phyloP scores from a whole-genome alignment of 2,797 vertebrate species.

The Ceryle rudis region DNA sequence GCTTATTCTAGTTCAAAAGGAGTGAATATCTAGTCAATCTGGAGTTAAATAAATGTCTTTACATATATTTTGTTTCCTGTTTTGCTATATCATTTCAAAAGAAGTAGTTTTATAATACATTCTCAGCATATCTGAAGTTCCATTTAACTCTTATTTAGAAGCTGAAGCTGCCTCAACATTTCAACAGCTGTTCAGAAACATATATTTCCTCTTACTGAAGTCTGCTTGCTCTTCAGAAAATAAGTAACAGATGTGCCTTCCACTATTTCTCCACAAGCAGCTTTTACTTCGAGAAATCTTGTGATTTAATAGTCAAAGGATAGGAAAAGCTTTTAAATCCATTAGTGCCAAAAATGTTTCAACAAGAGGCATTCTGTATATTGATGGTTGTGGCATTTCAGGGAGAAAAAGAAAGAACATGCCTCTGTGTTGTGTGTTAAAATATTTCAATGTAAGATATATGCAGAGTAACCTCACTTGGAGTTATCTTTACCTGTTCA shows the following conservation, averaged over 20 bases:
- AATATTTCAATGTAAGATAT: background rate
- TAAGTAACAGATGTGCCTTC: background rate
- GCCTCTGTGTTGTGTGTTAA: background rate
- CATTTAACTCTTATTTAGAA: background rate
- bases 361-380: background rate
- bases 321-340: background rate
- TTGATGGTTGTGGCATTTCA: background rate
- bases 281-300: background rate
- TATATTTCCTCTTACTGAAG: background rate
- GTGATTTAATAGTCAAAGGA: background rate
- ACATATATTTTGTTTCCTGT: background rate
- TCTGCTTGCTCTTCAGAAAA: background rate
- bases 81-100: background rate
- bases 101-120: background rate
- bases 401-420: background rate
- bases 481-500: background rate
- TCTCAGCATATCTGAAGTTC: background rate
- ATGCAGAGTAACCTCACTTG: background rate
- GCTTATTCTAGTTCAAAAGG: background rate
- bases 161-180: background rate
- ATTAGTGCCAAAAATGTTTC: background rate
- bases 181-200: background rate
- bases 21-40: background rate
- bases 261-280: background rate
- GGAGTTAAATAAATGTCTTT: background rate